Percentiles rank a stretch among this genome's conserved stretches.
phyloP scores from a whole-genome alignment of 1,140 invertebrate species.

The Sarcophaga peregrina region DNA sequence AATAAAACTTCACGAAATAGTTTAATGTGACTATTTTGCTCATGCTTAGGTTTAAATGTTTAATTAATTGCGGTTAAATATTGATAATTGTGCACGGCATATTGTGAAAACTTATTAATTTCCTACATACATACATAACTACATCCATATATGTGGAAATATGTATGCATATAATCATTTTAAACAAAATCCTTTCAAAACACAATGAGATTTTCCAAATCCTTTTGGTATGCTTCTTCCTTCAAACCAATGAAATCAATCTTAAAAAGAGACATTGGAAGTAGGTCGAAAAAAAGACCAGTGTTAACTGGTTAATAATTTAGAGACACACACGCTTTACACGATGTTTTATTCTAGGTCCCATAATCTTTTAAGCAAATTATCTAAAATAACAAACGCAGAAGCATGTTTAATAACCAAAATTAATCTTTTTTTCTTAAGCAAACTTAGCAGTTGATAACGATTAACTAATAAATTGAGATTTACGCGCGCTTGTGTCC shows the following conservation, averaged over 20 bases:
- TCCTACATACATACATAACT: too few relatives aligned
- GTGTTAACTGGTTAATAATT: slow-evolving; percentile 39
- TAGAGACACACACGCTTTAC: neutral
- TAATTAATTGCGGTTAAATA: slow-evolving; percentile 22
- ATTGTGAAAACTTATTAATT: neutral
- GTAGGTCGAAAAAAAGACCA: slow-evolving; percentile 14
- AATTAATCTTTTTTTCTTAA: neutral
- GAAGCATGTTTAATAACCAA: neutral
- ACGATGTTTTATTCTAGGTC: neutral
- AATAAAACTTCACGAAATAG: neutral
- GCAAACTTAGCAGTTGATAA: too few relatives aligned
- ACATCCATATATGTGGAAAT: too few relatives aligned
- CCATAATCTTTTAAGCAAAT: neutral
- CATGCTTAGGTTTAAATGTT: slow-evolving; percentile 16
- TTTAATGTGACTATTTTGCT: neutral
- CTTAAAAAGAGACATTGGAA: neutral
- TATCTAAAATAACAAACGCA: neutral
- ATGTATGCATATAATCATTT: too few relatives aligned
- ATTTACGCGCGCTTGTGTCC: too few relatives aligned
- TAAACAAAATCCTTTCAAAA: neutral
- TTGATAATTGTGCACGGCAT: neutral
- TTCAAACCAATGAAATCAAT: neutral
- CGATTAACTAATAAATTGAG: too few relatives aligned
- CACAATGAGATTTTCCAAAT: too few relatives aligned
- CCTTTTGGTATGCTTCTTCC: too few relatives aligned